Conservation (phyloP, 2,888 invertebrate genomes). For the Dendrolimus pini region DNA sequence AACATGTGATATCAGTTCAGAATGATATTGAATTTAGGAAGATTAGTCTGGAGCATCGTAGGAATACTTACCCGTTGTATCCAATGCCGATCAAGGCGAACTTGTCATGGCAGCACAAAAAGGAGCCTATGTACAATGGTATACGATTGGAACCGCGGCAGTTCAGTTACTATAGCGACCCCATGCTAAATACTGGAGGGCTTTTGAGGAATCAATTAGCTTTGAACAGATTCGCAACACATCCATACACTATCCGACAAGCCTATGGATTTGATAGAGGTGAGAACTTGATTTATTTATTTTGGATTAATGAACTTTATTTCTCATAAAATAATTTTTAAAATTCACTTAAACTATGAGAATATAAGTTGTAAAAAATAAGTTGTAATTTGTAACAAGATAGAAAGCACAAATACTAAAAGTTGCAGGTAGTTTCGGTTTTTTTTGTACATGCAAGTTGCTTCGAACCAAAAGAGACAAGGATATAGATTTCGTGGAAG, state of each 20-base stretch:
- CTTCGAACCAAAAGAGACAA: no score
- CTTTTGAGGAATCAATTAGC: slow-evolving; percentile 51
- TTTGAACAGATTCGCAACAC: slow-evolving; percentile 44
- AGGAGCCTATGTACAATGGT: slow-evolving; percentile 26
- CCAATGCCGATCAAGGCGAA: slow-evolving; percentile 54
- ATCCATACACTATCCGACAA: slow-evolving; percentile 47
- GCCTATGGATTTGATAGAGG: slow-evolving; percentile 60
- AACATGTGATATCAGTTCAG: slow-evolving; percentile 30
- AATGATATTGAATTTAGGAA: slow-evolving; percentile 38
- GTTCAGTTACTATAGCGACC: slow-evolving; percentile 52
- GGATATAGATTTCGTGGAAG: no score
- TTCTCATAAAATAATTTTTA: no score
- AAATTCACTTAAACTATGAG: no score
- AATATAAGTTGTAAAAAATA: no score
- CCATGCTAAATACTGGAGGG: slow-evolving; percentile 47
- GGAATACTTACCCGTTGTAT: slow-evolving; percentile 56
- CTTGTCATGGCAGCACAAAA: slow-evolving; percentile 44
- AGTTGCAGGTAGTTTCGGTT: no score
- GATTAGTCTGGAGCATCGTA: slow-evolving; percentile 39
- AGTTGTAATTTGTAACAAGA: no score
- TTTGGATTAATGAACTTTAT: background rate
- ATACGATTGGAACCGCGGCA: slow-evolving; percentile 27
- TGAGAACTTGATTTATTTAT: slow-evolving; percentile 20
- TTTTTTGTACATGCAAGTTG: no score
- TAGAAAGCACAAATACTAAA: no score